phyloP scores from a whole-genome alignment of 2,797 vertebrate species.

The Pseudochirops corinnae region DNA sequence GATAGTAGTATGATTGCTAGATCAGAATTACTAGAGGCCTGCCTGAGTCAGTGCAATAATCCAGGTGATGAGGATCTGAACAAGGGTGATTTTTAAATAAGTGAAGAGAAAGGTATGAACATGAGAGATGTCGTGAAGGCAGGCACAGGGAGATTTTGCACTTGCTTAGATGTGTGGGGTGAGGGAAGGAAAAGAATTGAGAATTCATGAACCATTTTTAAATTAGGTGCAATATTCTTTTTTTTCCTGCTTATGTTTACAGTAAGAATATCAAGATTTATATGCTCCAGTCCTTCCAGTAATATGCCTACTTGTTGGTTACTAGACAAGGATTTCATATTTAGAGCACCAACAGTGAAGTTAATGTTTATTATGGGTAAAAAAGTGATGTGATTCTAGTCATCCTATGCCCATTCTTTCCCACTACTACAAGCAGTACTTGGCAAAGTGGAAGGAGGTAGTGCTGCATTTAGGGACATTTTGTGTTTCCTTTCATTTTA shows the following conservation, averaged over 20 bases:
- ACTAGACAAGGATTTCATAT: not conserved
- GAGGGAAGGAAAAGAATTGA: not conserved
- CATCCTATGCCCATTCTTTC: not conserved
- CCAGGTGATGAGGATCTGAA: not conserved
- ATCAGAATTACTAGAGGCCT: not conserved
- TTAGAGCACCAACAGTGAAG: not conserved
- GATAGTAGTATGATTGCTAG: not conserved
- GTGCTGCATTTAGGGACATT: not conserved
- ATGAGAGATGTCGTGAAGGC: not conserved
- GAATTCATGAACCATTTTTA: not conserved
- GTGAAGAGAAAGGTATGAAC: not conserved
- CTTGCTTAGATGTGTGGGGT: not conserved
- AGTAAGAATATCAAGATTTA: not conserved
- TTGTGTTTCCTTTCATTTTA: not conserved
- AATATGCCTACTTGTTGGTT: not conserved
- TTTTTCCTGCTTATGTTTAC: not conserved
- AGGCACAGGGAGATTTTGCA: not conserved
- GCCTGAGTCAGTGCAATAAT: not conserved
- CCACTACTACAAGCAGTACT: not conserved
- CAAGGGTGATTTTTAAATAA: not conserved
- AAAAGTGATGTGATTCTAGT: not conserved
- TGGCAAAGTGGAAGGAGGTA: not conserved
- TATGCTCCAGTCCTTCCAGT: not conserved
- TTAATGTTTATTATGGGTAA: not conserved
- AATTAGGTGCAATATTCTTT: not conserved